Evolutionary conservation across 2,797 vertebrate genomes (phyloP), one percentile per base, ranked within the genome.

Genomic region (Rhabdomys pumilio): DNA sequence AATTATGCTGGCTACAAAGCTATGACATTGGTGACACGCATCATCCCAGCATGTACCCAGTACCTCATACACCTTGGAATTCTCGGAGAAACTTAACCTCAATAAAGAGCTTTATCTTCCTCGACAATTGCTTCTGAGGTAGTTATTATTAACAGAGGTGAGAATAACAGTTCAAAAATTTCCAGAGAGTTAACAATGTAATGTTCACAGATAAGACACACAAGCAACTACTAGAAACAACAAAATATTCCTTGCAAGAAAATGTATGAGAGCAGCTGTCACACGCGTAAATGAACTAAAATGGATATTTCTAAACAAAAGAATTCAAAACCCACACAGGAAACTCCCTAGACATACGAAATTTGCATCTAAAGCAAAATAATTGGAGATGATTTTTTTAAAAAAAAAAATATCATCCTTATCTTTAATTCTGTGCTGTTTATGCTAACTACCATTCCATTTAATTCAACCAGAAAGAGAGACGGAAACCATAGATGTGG

Each of bases 301-400:
- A 55, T 3, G 38, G 91, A 55, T 88, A 97, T 94, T 93, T 94
- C 67, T 91, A 95, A 96, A 69, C 76, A 94, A 93, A 94, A 63
- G 79, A 93, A 90, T 13, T 86, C 6, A 85, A 87, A 90, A 92
- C 31, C n/a, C 55, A 90, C 80, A 92, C n/a, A 94, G 67, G 72
- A 95, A 88, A 92, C 91, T 80, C 61, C 61, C 14, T 79, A 92
- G 82, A 89, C 24, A 50, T 26, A 69, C 55, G 29, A 95, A 91
- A 75, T 88, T 90, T 93, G 50, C 61, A 92, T 80, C 24, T 83
- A 34, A 89, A 69, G 73, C 34, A 95, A 91, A 81, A 86, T 87
- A 96, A 41, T 77, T 87, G 38, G 53, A 90, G 92, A 47, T 38
- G 82, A 47, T 55, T 87, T 73, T 19, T 67, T 67, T n/a, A n/a